Conservation (phyloP, 1,140 invertebrate species). For the Brachionus rotundiformis region DNA sequence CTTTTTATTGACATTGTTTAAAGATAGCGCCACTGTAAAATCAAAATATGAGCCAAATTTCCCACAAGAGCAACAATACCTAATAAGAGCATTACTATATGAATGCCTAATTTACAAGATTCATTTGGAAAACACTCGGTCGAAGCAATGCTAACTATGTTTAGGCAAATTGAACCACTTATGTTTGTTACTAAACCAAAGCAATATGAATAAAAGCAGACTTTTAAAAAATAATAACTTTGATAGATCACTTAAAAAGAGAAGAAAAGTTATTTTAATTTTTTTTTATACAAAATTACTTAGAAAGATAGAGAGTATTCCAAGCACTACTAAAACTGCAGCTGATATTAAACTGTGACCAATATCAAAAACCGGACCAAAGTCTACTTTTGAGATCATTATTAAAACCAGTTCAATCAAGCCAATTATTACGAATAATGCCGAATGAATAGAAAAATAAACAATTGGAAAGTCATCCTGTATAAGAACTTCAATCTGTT, state of each 20-base stretch:
- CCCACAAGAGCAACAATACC: neutral
- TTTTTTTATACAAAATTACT: neutral
- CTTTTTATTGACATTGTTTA: neutral
- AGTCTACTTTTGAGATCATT: neutral
- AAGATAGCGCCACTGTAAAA: neutral
- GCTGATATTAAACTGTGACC: neutral
- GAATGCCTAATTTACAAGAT: neutral
- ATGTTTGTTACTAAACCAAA: neutral
- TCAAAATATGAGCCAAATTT: neutral
- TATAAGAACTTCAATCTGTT: neutral
- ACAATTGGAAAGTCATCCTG: neutral
- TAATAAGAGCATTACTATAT: neutral
- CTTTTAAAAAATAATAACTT: neutral
- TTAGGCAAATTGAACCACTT: constrained; percentile 16
- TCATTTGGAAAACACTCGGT: neutral
- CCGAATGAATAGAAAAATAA: constrained; percentile 15
- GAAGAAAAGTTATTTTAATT: neutral
- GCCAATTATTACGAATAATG: neutral
- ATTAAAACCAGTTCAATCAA: neutral
- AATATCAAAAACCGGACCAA: neutral
- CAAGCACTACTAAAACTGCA: neutral
- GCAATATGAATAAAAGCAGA: constrained; percentile 17
- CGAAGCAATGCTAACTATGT: neutral
- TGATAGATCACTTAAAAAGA: neutral
- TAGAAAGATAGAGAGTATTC: neutral